phyloP scores from a whole-genome alignment of 2,888 invertebrate genomes.

The Dasysyrphus tricinctus region DNA sequence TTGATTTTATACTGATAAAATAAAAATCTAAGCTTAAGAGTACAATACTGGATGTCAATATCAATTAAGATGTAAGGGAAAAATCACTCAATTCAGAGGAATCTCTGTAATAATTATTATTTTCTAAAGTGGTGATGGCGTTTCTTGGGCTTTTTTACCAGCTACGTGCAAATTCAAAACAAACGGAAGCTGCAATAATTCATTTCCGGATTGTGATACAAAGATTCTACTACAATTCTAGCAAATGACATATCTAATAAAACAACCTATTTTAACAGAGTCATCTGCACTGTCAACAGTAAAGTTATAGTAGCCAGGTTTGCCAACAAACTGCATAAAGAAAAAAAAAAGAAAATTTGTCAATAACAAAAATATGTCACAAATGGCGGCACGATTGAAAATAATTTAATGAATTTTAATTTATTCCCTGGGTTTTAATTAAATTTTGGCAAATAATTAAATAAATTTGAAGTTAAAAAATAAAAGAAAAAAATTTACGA shows the following conservation, averaged over 20 bases:
- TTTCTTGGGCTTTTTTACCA: too few relatives aligned
- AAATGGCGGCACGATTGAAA: constrained; percentile 30
- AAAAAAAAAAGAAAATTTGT: constrained; percentile 7
- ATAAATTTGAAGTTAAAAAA: neutral
- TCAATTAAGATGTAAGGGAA: too few relatives aligned
- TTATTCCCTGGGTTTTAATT: neutral
- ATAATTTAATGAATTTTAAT: constrained; percentile 6
- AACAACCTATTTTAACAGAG: neutral
- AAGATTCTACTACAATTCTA: neutral
- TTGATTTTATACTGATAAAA: too few relatives aligned
- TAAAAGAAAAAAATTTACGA: neutral
- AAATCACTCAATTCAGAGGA: too few relatives aligned
- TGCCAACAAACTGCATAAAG: constrained; percentile 21
- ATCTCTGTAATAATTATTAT: too few relatives aligned
- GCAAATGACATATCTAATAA: neutral
- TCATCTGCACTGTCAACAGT: neutral
- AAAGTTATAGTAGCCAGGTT: neutral
- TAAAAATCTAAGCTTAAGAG: too few relatives aligned
- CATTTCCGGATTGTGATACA: too few relatives aligned
- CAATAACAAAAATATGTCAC: constrained; percentile 28
- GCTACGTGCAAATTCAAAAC: too few relatives aligned
- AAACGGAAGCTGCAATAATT: too few relatives aligned
- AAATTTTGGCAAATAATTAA: neutral
- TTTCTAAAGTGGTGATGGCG: too few relatives aligned
- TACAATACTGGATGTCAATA: too few relatives aligned